Percentiles rank a stretch among this genome's conserved stretches.
phyloP scores from a whole-genome alignment of 30 jellyfish, hydroid and myxozoan species.

The Catostylus mosaicus region DNA sequence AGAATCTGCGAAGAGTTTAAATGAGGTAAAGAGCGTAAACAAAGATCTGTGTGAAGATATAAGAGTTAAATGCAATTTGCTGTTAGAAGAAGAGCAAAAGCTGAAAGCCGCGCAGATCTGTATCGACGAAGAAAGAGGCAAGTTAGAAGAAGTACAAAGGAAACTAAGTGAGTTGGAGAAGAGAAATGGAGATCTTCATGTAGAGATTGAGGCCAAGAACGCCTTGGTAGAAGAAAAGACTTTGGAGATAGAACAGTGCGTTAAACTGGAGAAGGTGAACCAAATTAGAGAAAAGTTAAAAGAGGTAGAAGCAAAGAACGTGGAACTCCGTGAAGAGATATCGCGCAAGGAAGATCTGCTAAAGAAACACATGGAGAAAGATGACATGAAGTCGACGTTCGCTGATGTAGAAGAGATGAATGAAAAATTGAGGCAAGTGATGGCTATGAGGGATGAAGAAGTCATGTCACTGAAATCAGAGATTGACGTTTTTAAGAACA shows the following conservation, averaged over 20 bases:
- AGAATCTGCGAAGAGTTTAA: no score
- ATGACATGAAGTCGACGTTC: neutral
- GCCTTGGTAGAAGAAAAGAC: neutral
- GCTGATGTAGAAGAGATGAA: neutral
- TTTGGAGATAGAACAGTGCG: neutral
- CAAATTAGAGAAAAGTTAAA: neutral
- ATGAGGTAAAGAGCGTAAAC: no score
- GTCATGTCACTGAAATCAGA: neutral
- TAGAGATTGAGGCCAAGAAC: neutral
- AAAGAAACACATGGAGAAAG: neutral
- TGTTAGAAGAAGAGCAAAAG: no score
- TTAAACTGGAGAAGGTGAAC: neutral
- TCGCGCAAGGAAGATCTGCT: neutral
- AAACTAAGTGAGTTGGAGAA: conserved; percentile 4
- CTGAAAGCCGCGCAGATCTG: no score
- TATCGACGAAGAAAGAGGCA: conserved; percentile 20
- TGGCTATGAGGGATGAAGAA: conserved; percentile 1
- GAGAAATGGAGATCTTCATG: conserved; percentile 6
- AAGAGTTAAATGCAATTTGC: no score
- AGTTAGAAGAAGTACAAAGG: neutral
- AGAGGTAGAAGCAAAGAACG: conserved; percentile 12
- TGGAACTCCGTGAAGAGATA: conserved; percentile 2
- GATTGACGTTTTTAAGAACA: neutral
- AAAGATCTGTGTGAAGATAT: no score
- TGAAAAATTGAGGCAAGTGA: neutral